phyloP scores from a whole-genome alignment of 1,140 invertebrate species.

The Nilaparvata lugens region DNA sequence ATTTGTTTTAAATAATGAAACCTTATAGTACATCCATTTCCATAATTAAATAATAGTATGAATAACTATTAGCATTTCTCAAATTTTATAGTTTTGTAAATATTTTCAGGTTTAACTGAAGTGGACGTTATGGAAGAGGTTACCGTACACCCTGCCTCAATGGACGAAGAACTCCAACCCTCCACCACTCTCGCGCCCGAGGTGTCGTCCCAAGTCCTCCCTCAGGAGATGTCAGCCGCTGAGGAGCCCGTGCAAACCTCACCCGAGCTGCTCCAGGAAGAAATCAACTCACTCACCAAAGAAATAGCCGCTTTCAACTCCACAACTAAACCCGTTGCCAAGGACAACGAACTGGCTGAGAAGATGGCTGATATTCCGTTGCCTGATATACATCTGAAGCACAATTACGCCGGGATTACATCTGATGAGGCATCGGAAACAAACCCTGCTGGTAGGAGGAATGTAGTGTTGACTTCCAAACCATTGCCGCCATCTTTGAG shows the following conservation, averaged over 20 bases:
- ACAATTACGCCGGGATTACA: not conserved
- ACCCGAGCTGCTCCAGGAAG: not conserved
- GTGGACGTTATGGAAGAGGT: conserved; percentile 8
- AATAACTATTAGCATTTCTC: too few relatives aligned
- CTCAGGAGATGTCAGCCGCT: conserved; percentile 16
- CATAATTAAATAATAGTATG: too few relatives aligned
- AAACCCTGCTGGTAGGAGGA: not conserved
- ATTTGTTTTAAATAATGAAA: too few relatives aligned
- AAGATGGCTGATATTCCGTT: not conserved
- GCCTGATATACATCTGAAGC: not conserved
- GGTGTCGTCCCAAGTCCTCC: conserved; percentile 1
- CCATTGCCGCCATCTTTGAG: conserved; percentile 22
- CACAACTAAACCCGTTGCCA: not conserved
- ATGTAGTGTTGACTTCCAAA: conserved; percentile 12
- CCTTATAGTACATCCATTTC: too few relatives aligned
- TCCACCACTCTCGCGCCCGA: conserved; percentile 3
- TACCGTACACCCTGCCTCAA: conserved; percentile 3
- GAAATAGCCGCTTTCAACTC: not conserved
- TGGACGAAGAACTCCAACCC: conserved; percentile 1
- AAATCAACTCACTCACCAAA: not conserved
- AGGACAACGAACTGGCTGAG: not conserved
- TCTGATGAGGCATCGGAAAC: not conserved
- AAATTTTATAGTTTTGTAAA: too few relatives aligned
- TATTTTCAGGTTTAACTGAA: conserved; percentile 11
- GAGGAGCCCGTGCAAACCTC: conserved; percentile 13